Evolutionary conservation across 2,113 vertebrate species (phyloP).

Genomic region (Orcinus orca): DNA sequence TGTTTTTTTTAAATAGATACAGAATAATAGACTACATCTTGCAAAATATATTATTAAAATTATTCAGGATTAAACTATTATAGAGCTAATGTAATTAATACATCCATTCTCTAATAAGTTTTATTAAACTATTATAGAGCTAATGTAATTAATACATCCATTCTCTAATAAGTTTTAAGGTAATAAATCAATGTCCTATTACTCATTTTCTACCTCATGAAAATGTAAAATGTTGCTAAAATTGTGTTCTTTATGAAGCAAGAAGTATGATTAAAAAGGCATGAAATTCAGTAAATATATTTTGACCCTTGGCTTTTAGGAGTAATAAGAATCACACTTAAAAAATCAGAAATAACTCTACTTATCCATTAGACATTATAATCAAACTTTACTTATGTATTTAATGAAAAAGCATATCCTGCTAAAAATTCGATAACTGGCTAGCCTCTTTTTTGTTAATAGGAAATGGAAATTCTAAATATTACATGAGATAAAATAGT

Average conservation of each 20-base stretch:
- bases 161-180: neutral
- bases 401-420: conserved; percentile 9
- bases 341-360: neutral
- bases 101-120: neutral
- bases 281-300: conserved; percentile 10
- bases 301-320: neutral
- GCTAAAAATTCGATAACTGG: conserved; percentile 19
- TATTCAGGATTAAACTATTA: conserved; percentile 28
- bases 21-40: neutral
- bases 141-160: conserved; percentile 23
- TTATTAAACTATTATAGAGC: neutral
- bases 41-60: conserved; percentile 25
- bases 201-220: conserved; percentile 4
- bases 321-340: conserved; percentile 11
- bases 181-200: conserved; percentile 35
- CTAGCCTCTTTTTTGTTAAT: neutral
- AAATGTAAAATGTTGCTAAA: neutral
- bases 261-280: neutral
- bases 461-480: neutral
- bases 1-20: neutral
- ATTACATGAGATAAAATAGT: conserved; percentile 14
- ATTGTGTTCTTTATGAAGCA: conserved; percentile 1
- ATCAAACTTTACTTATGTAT: neutral
- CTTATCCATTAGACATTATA: conserved; percentile 17
- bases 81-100: conserved; percentile 14